Evolutionary conservation across 30 jellyfish, hydroid and myxozoan species (phyloP).

Genomic region (Calvadosia cruxmelitensis): DNA sequence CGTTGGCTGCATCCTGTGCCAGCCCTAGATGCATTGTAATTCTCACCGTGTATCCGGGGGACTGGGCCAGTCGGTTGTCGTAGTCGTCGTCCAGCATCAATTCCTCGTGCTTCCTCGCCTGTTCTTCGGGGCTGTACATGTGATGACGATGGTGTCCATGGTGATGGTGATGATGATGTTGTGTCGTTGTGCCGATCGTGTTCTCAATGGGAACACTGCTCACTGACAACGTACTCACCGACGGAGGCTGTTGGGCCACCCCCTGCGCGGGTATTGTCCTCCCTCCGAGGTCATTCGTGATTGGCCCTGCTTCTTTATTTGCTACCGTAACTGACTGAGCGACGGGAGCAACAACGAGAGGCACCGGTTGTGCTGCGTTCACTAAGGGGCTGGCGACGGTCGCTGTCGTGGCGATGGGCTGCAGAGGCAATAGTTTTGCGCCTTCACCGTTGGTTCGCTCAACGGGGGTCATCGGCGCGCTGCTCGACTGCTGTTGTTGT

Average conservation of each 20-base stretch:
- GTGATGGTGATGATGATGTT: neutral
- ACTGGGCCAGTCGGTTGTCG: neutral
- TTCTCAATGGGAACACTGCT: neutral
- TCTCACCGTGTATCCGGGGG: conserved; percentile 1
- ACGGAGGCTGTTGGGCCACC: neutral
- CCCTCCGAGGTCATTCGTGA: neutral
- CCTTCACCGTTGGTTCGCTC: too few relatives aligned
- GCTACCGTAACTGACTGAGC: neutral
- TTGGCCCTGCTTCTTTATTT: neutral
- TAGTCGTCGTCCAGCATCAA: neutral
- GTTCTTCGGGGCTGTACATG: neutral
- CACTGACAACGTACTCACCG: neutral
- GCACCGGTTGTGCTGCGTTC: neutral
- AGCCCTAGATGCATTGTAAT: too few relatives aligned
- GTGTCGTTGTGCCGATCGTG: neutral
- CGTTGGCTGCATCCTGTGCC: too few relatives aligned
- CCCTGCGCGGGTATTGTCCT: neutral
- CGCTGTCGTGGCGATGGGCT: neutral
- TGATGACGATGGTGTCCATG: neutral
- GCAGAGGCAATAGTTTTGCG: too few relatives aligned
- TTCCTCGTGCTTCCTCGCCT: conserved; percentile 1
- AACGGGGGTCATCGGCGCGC: neutral
- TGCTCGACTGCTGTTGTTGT: neutral
- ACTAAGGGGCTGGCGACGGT: neutral
- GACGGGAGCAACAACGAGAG: neutral